Percentiles rank a stretch among this genome's conserved stretches.
Evolutionary conservation across 2,888 invertebrate genomes (phyloP).

Genomic region (Cantharis lateralis): DNA sequence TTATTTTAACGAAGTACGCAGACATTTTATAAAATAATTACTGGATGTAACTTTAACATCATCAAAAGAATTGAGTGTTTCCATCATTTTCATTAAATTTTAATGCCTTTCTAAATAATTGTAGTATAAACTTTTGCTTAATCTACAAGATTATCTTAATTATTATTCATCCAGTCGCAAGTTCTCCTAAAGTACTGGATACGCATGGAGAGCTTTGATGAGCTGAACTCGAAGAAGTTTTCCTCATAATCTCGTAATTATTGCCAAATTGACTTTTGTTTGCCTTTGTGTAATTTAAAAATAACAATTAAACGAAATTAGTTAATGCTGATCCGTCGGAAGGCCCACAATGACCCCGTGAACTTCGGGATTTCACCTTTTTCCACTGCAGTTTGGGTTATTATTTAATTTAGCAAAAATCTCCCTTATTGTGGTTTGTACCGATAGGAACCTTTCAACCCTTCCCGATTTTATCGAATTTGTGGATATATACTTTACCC

Average conservation of each 20-base stretch:
- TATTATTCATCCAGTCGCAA: background rate
- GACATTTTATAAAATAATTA: background rate
- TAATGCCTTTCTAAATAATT: background rate
- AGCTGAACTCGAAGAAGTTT: background rate
- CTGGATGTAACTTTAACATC: background rate
- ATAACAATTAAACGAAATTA: background rate
- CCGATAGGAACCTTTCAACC: background rate
- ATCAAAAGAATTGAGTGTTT: background rate
- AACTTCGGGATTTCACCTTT: background rate
- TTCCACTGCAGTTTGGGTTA: background rate
- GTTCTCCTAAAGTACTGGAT: background rate
- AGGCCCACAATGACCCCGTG: background rate
- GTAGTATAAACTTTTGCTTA: background rate
- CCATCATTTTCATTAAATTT: background rate
- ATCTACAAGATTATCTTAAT: background rate
- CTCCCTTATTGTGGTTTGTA: background rate
- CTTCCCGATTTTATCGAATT: background rate
- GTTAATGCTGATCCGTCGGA: background rate
- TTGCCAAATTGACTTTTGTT: background rate
- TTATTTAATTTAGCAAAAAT: background rate
- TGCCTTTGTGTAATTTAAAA: background rate
- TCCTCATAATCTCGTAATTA: background rate
- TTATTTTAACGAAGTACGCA: background rate
- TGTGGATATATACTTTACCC: background rate
- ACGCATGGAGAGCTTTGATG: background rate